phyloP scores from a whole-genome alignment of 2,888 invertebrate genomes.

The Hydriomena furcata region DNA sequence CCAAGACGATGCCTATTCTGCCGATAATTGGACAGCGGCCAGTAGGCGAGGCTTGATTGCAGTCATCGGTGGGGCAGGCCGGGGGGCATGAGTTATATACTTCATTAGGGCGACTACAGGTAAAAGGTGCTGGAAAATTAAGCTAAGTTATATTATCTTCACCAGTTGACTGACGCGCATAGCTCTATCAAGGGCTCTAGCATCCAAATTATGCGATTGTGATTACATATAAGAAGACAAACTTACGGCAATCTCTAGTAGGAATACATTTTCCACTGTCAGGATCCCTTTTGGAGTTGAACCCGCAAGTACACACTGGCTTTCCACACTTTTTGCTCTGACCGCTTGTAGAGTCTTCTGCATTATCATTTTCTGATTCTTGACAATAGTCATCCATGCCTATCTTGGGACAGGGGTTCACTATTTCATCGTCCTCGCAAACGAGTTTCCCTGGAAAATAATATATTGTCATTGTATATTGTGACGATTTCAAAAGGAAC shows the following conservation, averaged over 20 bases:
- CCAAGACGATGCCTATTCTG: slow-evolving; percentile 36
- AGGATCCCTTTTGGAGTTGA: slow-evolving; percentile 42
- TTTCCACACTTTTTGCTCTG: slow-evolving; percentile 4
- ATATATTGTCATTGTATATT: no score
- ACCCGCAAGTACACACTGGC: slow-evolving; percentile 46
- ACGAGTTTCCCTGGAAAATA: slow-evolving; percentile 27
- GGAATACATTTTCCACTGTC: slow-evolving; percentile 46
- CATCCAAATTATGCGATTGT: no score
- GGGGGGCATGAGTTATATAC: slow-evolving; percentile 49
- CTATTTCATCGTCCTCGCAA: slow-evolving; percentile 22
- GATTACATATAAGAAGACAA: slow-evolving; percentile 14
- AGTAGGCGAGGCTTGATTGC: slow-evolving; percentile 41
- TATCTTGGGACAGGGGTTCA: slow-evolving; percentile 12
- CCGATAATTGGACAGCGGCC: slow-evolving; percentile 45
- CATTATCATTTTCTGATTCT: slow-evolving; percentile 8
- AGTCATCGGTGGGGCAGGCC: slow-evolving; percentile 48
- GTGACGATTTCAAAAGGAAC: no score
- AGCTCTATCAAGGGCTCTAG: no score
- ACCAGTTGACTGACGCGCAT: no score
- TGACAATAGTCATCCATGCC: slow-evolving; percentile 27
- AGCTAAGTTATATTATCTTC: no score
- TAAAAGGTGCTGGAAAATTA: slow-evolving; percentile 44
- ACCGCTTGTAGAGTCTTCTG: slow-evolving; percentile 26
- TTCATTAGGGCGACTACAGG: slow-evolving; percentile 45
- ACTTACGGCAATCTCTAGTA: slow-evolving; percentile 49